Evolutionary conservation across 2,113 vertebrate genomes (phyloP).

Genomic region (Phaethornis superciliosus): DNA sequence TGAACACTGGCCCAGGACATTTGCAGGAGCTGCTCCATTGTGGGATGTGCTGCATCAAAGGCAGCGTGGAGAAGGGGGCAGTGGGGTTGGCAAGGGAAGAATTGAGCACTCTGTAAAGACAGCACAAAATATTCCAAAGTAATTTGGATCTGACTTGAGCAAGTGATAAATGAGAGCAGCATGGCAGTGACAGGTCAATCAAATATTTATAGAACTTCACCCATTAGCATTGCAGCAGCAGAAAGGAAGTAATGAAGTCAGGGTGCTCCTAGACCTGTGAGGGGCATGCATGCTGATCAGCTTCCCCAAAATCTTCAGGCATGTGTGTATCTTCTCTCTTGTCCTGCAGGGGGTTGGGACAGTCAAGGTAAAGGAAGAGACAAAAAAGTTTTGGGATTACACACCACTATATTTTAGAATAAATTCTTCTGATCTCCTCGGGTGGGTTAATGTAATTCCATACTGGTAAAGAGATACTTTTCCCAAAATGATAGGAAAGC

Average conservation of each 20-base stretch:
- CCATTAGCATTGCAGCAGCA: slow-evolving; percentile 45
- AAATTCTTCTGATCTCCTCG: slow-evolving; percentile 11
- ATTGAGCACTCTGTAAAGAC: neutral
- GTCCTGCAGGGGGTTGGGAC: neutral
- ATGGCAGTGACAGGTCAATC: slow-evolving; percentile 68
- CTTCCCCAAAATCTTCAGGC: neutral
- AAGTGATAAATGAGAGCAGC: slow-evolving; percentile 69
- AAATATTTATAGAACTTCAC: slow-evolving; percentile 72
- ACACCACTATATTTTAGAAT: neutral
- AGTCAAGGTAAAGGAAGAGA: neutral
- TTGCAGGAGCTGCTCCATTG: neutral
- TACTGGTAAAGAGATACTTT: neutral
- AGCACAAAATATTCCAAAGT: slow-evolving; percentile 50
- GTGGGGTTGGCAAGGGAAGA: neutral
- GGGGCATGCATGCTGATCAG: rapidly evolving
- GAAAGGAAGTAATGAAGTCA: slow-evolving; percentile 20
- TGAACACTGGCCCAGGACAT: neutral
- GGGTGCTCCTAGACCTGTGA: neutral
- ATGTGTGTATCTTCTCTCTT: neutral
- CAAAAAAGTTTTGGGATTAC: neutral
- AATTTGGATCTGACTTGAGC: neutral
- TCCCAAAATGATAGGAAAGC: neutral
- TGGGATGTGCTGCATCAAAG: rapidly evolving
- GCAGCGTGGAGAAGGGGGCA: neutral
- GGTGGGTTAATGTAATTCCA: neutral